A percentile compares a stretch with the other conserved stretches of the same genome.
Conservation (phyloP, 2,113 vertebrate genomes). For the Myrmophylax atrothorax region DNA sequence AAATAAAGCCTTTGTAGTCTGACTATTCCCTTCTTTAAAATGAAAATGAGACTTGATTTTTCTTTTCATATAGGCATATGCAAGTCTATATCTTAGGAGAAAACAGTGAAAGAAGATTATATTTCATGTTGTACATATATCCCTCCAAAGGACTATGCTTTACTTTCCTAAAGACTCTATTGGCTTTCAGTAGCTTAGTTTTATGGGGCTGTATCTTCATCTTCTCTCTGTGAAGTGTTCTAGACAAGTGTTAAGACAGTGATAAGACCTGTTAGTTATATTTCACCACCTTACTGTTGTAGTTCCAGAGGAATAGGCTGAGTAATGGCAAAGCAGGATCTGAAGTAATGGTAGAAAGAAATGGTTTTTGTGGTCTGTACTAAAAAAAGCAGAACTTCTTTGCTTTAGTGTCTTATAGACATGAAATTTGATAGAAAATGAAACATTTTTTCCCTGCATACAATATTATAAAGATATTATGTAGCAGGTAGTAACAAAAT, state of each 20-base stretch:
- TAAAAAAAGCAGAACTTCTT: not conserved
- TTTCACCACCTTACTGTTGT: not conserved
- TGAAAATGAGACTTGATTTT: not conserved
- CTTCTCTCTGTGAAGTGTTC: not conserved
- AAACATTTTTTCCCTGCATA: not conserved
- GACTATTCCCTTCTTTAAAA: not conserved
- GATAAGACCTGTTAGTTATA: not conserved
- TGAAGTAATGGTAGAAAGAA: not conserved
- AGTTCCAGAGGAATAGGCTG: not conserved
- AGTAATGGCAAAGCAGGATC: not conserved
- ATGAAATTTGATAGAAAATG: not conserved
- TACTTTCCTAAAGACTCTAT: not conserved
- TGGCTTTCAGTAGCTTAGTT: not conserved
- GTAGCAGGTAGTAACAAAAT: not conserved
- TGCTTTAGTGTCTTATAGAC: not conserved
- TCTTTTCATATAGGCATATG: not conserved
- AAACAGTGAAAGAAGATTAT: not conserved
- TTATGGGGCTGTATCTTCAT: not conserved
- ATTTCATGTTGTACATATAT: not conserved
- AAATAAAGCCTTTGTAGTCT: not conserved
- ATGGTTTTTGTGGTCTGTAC: not conserved
- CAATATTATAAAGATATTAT: not conserved
- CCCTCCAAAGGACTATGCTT: not conserved
- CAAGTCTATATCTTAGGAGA: not conserved
- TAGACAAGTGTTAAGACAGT: not conserved